Percentiles rank a stretch among this genome's conserved stretches.
These are phyloP conservation scores for Pelvicachromis taeniatus DNA, from an alignment of 2,113 vertebrate species.

Conservation along the genomic window DNA sequence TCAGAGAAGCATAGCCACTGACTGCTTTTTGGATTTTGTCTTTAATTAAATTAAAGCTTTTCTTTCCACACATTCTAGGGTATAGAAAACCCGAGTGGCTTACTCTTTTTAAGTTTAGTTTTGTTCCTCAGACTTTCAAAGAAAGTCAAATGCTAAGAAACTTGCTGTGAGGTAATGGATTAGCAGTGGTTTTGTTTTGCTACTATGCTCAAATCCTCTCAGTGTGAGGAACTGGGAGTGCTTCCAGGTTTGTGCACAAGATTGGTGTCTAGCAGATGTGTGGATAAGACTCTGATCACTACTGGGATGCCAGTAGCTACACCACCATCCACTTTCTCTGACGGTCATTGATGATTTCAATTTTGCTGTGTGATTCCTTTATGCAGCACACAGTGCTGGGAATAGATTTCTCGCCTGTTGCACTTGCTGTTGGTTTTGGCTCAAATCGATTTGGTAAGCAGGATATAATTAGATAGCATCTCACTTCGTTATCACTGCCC, in stretches of 20 bases:
- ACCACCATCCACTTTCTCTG: constrained; percentile 18
- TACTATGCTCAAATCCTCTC: not conserved
- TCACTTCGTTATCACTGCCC: constrained; percentile 45
- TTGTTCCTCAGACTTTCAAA: not conserved
- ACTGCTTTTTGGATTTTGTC: not conserved
- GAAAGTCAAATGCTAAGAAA: constrained; percentile 9
- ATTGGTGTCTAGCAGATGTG: constrained; percentile 52
- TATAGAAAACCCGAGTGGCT: not conserved
- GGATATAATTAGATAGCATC: constrained; percentile 60
- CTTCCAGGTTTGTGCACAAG: constrained; percentile 41
- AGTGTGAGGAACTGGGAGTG: constrained; percentile 36
- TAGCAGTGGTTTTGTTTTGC: constrained; percentile 41
- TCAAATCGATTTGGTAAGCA: constrained; percentile 62
- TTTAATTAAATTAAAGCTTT: not conserved
- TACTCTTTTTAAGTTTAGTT: not conserved
- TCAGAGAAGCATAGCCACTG: not conserved
- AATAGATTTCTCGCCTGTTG: constrained; percentile 62
- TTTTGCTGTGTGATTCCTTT: constrained; percentile 49
- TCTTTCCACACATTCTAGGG: not conserved
- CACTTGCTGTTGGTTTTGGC: constrained; percentile 53
- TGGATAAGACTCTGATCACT: constrained; percentile 46
- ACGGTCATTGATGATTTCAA: constrained; percentile 63
- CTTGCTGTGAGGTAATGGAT: constrained; percentile 38
- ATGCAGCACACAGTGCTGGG: constrained; percentile 8
- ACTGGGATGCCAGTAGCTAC: constrained; percentile 31